Conservation (phyloP, 2,888 invertebrate species). For the Tinea pellionella region DNA sequence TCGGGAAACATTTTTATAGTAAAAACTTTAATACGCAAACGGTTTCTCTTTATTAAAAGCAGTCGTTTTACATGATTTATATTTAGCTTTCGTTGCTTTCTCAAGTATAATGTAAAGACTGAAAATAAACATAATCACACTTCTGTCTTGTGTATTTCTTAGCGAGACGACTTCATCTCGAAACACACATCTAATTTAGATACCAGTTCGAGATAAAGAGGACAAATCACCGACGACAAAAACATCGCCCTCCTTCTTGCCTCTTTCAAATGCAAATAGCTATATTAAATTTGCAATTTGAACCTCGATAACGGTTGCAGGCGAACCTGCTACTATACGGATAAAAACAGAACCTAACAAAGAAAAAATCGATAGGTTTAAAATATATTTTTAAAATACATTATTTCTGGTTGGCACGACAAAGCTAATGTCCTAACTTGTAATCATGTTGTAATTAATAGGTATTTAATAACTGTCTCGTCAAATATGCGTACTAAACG, state of each 20-base stretch:
- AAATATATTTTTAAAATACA: neutral
- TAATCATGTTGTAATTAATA: too few species aligned
- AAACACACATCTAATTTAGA: conserved; percentile 53
- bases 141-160: neutral
- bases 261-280: conserved; percentile 65
- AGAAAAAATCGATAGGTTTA: neutral
- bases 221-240: conserved; percentile 60
- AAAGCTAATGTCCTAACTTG: too few species aligned
- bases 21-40: neutral
- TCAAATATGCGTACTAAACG: too few species aligned
- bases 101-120: neutral
- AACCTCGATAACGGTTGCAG: conserved; percentile 44
- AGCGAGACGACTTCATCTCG: conserved; percentile 17
- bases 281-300: conserved; percentile 67
- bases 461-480: too few species aligned
- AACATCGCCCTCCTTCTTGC: conserved; percentile 43
- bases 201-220: conserved; percentile 52
- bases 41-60: neutral
- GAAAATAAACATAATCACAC: neutral
- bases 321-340: neutral
- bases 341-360: neutral
- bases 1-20: neutral
- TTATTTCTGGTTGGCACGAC: too few species aligned
- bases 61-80: neutral
- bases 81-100: neutral